Base-by-base conservation (phyloP, 2,888 invertebrate species). In the Dryobotodes eremita region DNA sequence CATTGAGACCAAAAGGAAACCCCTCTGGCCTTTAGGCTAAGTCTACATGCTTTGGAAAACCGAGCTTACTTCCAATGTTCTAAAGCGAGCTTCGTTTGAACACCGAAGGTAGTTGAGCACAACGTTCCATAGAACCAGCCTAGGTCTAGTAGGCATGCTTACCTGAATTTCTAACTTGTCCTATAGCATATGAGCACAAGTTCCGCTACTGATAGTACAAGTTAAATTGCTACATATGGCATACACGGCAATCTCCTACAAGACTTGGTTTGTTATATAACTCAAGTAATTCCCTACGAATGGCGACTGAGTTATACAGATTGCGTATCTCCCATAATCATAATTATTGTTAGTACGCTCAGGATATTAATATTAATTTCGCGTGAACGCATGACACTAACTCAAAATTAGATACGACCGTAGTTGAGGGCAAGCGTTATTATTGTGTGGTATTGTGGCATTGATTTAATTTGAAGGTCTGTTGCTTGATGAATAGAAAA, bases 321-420 rank as follows among this genome's bases (percentile, higher is more conserved):
- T 80, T 80, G 73, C 70, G 79, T 77, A 85, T 78, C 77, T 72
- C 48, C 76, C 71, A 77, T 86, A 76, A 86, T 86, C 71, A 86
- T 86, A 77, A 86, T 85, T 57, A 85, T 72, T 82, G 74, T 77
- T 75, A 77, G 59, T 79, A 85, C 59, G 81, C 59, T 80, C 69
- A 77, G 82, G 79, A 86, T 84, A 82, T 87, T 86, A 81, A 82
- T 87, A 84, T 84, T 84, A 76, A 85, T 85, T 83, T 86, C 59
- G 50, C 61, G 76, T 77, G 80, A 86, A 86, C 73, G 76, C 76
- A 83, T 79, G 83, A 83, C 73, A 82, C 71, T 84, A 81, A 86
- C 73, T 83, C 86, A 83, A 86, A 85, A 85, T 86, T 86, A 83
- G 83, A 79, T 79, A 79, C 59, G 66, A 31, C 66, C 77, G 62